Evolutionary conservation across 1,140 invertebrate species (phyloP), one percentile per base, ranked within the genome.

Genomic region (Anagrus nilaparvatae): DNA sequence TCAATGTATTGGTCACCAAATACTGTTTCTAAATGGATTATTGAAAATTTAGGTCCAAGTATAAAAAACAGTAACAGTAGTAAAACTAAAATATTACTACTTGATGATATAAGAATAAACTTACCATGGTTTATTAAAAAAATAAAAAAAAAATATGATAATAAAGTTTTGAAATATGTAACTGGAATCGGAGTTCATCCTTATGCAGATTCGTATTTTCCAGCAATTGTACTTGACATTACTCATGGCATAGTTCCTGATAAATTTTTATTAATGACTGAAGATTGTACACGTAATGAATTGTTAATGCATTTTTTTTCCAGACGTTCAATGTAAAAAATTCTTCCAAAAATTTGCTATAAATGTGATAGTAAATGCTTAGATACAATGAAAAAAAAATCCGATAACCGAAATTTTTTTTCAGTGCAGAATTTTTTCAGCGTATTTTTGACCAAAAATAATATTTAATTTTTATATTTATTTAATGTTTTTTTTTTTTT

Each of bases 251-350:
- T 63, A 5, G 75, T 76, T 57, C 83, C 86, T 0, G 68, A 84
- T 25, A 79, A 84, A 50, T 79, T 88, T 51, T 61, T 90, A 13
- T 49, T 94, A 1, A 73, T 73, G 13, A 87, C 87, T 0, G 89
- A 93, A 63, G 82, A 84, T 7, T 82, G 79, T 53, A 60, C 70
- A 40, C 82, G 82, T 68, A 61, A 65, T n/a, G n/a, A n/a, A n/a
- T n/a, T n/a, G n/a, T n/a, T n/a, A n/a, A n/a, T n/a, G n/a, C n/a
- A n/a, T n/a, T n/a, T n/a, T n/a, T n/a, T n/a, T n/a, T n/a, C n/a
- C n/a, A n/a, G n/a, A n/a, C n/a, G n/a, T n/a, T n/a, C n/a, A n/a
- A n/a, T n/a, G n/a, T n/a, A n/a, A n/a, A n/a, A n/a, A n/a, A n/a
- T n/a, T n/a, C n/a, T n/a, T n/a, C n/a, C n/a, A n/a, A n/a, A n/a